Evolutionary conservation across 53 echinoderm and acorn worm genomes (phyloP), one percentile per base, ranked within the genome.

Genomic region (Antedon mediterranea): DNA sequence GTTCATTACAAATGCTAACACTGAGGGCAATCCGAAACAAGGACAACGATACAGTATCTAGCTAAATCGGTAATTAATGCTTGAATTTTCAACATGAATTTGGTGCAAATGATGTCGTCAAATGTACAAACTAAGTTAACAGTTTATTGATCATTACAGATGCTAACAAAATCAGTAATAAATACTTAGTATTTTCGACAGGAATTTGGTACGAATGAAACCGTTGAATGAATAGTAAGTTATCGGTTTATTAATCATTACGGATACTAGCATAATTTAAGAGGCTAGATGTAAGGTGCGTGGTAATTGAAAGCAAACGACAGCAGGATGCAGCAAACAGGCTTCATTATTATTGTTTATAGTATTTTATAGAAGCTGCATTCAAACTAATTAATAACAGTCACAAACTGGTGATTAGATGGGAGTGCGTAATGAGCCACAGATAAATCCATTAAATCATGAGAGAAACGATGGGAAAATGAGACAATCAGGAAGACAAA

Each of bases 1-100:
- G 98, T 98, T 83, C 98, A 93, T 78, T 98, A 98, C 82, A 98
- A n/a, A n/a, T n/a, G 92, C 75, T 98, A 98, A 73, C 98, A 97
- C 76, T 93, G 92, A 71, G 98, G 98, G 30, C 88, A 86, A 31
- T 98, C 93, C 41, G 98, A 98, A 33, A 98, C 98, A 33, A 98
- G 98, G 98, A 85, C 92, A 5, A n/a, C n/a, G n/a, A n/a, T n/a
- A n/a, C n/a, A n/a, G n/a, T 98, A 92, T 80, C 88, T 98, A 42
- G 90, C 92, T 27, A 87, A 90, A 30, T 90, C 92, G 0, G 86
- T 82, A 3, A 87, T 90, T 28, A 75, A 78, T 9, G 87, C 80
- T 20, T 98, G 20, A 92, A 88, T 83, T 83, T 98, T 34, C 75
- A 41, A 28, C 84, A 90, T 28, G 84, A 90, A 81, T 91, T 91